Base-by-base conservation (phyloP, 2,797 vertebrate species). In the Psittacula derbiana region DNA sequence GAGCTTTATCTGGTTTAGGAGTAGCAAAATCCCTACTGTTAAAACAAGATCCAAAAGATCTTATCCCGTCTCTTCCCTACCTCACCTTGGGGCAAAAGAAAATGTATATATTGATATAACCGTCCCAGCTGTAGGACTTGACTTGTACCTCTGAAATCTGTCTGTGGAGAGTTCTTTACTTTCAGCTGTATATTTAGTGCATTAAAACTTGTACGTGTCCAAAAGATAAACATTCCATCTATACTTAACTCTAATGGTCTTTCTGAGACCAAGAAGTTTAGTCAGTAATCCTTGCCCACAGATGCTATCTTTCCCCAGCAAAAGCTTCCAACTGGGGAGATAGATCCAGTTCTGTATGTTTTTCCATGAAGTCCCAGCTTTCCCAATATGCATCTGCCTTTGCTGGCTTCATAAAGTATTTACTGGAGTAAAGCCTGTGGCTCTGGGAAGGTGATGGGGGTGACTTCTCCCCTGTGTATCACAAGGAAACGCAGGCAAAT, bases 351-450 rank as follows among this genome's bases (percentile, higher is more conserved):
- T 70, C 50, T 72, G 28, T 13, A 65, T 8, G 6, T 27, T 40
- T 74, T 53, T 62, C 38, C 36, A 3, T 20, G 0, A 38, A 80
- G 11, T 38, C 41, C 3, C 10, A 1, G 16, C 58, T 86, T 61
- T 13, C 27, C 44, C 19, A 15, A 18, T 11, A 0, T 27, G 10
- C 0, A 0, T 73, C 47, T 89, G 46, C 33, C 24, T 33, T 82
- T 60, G 15, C 33, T 90, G 81, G 12, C 36, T 88, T 62, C 11
- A 3, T 72, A 6, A 76, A 79, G 25, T 41, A 6, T 41, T 93
- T 79, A 46, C 46, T 53, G 79, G 49, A 88, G 23, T 70, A 46
- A 67, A 86, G 52, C 31, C 19, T 46, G 6, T 44, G 55, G 19
- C 18, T 65, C 49, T 36, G n/a, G 57, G 38, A 52, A 17, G 24